These are phyloP conservation scores for Paragorgia papillata DNA, from an alignment of 92 coral and sea anemone genomes.

Conservation along the genomic window DNA sequence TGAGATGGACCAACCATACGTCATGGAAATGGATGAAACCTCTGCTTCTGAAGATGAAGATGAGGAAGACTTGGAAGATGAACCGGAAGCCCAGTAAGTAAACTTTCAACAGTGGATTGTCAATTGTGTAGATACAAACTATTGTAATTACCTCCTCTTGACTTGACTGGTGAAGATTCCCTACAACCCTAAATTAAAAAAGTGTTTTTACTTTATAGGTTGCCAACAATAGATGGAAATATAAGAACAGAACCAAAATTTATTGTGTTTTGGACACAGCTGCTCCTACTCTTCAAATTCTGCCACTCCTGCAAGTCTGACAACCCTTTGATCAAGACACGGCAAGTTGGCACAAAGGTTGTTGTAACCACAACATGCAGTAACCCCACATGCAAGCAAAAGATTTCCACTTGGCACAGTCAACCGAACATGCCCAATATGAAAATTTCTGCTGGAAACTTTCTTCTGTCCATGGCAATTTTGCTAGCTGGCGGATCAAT, in stretches of 20 bases:
- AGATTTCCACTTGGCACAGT: conserved; percentile 14
- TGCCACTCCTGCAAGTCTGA: conserved; percentile 32
- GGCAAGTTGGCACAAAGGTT: background rate
- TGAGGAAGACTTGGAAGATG: background rate
- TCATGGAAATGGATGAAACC: background rate
- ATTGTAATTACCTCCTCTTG: background rate
- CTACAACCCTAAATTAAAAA: too few species aligned
- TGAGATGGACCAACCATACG: background rate
- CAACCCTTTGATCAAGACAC: conserved; percentile 5
- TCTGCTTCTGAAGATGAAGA: background rate
- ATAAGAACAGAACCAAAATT: background rate
- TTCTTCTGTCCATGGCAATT: conserved; percentile 9
- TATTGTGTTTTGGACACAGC: conserved; percentile 15
- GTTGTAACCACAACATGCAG: conserved; percentile 28
- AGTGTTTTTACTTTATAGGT: background rate
- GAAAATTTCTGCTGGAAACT: conserved; percentile 20
- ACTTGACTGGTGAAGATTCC: too few species aligned
- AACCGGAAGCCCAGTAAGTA: background rate
- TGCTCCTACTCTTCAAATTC: conserved; percentile 5
- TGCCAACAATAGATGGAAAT: conserved; percentile 15
- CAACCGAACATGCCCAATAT: conserved; percentile 1
- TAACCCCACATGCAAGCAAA: conserved; percentile 27
- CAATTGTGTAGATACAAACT: too few species aligned
- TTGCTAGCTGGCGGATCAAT: conserved; percentile 11
- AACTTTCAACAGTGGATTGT: background rate